Evolutionary conservation across 2,888 invertebrate species (phyloP), one percentile per base, ranked within the genome.

Genomic region (Disparrhopalites patrizii): DNA sequence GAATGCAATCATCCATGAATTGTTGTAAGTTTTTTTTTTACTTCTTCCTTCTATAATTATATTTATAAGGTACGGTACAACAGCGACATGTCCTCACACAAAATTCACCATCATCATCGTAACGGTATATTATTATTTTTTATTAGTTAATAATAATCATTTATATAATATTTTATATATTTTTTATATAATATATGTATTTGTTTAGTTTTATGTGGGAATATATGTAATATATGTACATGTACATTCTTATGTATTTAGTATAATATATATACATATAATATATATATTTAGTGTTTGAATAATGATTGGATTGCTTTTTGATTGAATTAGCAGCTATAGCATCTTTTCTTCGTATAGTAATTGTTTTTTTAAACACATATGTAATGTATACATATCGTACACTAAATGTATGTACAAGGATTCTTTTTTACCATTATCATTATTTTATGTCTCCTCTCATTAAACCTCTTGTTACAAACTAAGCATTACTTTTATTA

Each of bases 31-130:
- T 47, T 47, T 47, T 47, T 47, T 36, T 36, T 15, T 47, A 47
- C 47, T 3, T 47, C 20, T 47, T 25, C 25, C 20, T 47, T 55
- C 36, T 20, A 31, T 56, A 20, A 38, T 20, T 55, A 33, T 56
- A 20, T 56, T 20, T 55, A 33, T 56, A 56, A 56, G 56, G 56
- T 56, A 56, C 56, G 56, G 56, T 56, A 56, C 56, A 56, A 56
- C 56, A 56, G 56, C 56, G 56, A 56, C 23, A 56, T 38, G 25
- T 54, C 31, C 20, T 54, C 54, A 54, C 54, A 54, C 54, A 54
- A 30, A 20, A 30, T 28, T 54, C 54, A 54, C 18, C 56, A 36
- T 13, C 20, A 36, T 36, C 31, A 56, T 36, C 31, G 27, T 36
- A 31, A 56, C 25, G 23, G 20, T 38, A 55, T 55, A 55, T 15